Percentiles rank a stretch among this genome's conserved stretches.
These are phyloP conservation scores for Drosophila stalkeri DNA, from an alignment of 2,888 invertebrate species.

Conservation along the genomic window DNA sequence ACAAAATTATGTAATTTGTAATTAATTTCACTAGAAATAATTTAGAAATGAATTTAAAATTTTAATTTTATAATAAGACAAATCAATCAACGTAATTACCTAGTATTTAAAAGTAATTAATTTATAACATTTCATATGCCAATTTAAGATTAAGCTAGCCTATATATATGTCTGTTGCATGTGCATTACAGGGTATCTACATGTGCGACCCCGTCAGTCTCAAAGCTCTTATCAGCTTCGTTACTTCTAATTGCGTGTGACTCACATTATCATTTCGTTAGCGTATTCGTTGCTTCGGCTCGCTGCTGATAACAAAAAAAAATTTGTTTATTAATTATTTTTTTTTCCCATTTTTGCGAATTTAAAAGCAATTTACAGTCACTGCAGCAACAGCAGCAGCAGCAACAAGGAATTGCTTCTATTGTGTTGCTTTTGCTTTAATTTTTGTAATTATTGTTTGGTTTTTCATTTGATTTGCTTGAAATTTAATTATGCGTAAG, in stretches of 20 bases:
- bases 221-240: conserved; percentile 5
- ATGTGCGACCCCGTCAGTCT: neutral
- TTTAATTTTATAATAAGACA: no score
- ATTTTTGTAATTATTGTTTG: conserved; percentile 17
- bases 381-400: conserved; percentile 9
- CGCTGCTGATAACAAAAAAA: conserved; percentile 6
- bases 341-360: conserved; percentile 1
- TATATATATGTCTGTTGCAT: neutral
- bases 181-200: neutral
- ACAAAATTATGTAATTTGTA: no score
- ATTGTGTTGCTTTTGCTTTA: conserved; percentile 15
- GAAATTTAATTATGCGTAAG: conserved; percentile 8
- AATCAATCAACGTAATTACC: no score
- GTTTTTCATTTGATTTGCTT: conserved; percentile 20
- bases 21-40: no score
- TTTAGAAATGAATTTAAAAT: no score
- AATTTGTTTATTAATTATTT: neutral
- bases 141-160: no score
- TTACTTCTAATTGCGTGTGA: conserved; percentile 5
- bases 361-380: conserved; percentile 19
- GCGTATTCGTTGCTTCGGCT: conserved; percentile 5
- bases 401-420: conserved; percentile 7
- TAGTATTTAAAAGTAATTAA: no score
- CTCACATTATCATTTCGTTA: conserved; percentile 6
- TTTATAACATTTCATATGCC: no score